These are phyloP conservation scores for Arvicanthis niloticus DNA, from an alignment of 2,113 vertebrate genomes.

Conservation along the genomic window DNA sequence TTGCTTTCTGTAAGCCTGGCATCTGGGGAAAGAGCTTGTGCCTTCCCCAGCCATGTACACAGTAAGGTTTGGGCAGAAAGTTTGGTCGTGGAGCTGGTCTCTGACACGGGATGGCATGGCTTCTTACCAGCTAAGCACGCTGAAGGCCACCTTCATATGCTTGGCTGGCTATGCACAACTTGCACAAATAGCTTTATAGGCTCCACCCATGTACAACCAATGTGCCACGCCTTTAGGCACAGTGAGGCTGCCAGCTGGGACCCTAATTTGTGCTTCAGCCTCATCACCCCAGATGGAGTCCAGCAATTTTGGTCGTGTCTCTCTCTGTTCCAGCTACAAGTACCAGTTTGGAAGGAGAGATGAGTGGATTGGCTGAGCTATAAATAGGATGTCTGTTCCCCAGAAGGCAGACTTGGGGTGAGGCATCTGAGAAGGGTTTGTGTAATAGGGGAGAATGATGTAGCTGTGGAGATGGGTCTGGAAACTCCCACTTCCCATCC, in stretches of 20 bases:
- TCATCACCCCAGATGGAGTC: background rate
- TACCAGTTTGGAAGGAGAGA: slow-evolving; percentile 56
- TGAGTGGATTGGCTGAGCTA: slow-evolving; percentile 63
- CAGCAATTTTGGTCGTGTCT: slow-evolving; percentile 78
- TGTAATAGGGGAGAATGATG: accelerated
- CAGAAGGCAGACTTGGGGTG: background rate
- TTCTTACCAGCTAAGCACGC: accelerated
- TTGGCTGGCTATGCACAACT: background rate
- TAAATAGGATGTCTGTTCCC: slow-evolving; percentile 77
- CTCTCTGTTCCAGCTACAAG: slow-evolving; percentile 66
- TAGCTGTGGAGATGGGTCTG: background rate
- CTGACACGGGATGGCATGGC: accelerated
- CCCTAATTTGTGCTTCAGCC: background rate
- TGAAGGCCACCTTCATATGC: background rate
- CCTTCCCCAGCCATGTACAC: accelerated
- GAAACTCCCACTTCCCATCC: background rate
- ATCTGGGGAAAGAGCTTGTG: background rate
- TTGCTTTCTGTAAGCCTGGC: too few relatives aligned
- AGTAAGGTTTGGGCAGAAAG: accelerated
- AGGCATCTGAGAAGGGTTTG: background rate
- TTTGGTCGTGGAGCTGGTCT: accelerated
- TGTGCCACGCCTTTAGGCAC: background rate
- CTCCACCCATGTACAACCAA: background rate
- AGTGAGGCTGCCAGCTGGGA: background rate
- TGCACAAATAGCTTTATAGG: accelerated